phyloP scores from a whole-genome alignment of 2,888 invertebrate genomes.

The Epistrophella euchroma region DNA sequence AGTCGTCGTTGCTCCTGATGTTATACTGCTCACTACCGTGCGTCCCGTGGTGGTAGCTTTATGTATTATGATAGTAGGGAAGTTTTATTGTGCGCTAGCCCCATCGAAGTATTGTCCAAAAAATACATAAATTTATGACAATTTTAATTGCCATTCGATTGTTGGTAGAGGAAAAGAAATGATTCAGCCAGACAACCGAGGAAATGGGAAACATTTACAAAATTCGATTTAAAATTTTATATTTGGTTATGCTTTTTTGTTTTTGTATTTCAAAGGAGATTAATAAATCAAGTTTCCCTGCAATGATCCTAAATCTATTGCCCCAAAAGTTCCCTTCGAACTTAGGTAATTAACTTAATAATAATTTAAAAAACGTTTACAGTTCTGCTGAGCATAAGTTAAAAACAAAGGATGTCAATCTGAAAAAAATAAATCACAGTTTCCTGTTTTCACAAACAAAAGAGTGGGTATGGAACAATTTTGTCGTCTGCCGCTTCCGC shows the following conservation, averaged over 20 bases:
- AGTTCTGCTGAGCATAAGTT: conserved; percentile 29
- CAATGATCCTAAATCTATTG: not conserved
- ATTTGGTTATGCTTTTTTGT: not conserved
- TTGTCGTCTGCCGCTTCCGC: not conserved
- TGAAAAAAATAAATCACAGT: conserved; percentile 58
- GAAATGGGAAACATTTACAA: conserved; percentile 39
- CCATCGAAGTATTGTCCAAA: conserved; percentile 40
- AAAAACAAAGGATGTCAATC: conserved; percentile 52
- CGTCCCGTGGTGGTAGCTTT: not conserved
- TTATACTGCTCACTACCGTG: not conserved
- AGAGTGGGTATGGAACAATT: not conserved
- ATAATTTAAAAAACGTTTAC: conserved; percentile 57
- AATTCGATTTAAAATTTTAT: not conserved
- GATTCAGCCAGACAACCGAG: conserved; percentile 34
- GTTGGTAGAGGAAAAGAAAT: conserved; percentile 5
- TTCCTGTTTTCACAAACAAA: conserved; percentile 10
- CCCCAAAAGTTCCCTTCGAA: conserved; percentile 10
- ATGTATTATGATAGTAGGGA: conserved; percentile 10
- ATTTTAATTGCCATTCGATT: conserved; percentile 72
- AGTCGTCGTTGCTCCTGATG: conserved; percentile 43
- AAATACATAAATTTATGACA: conserved; percentile 72
- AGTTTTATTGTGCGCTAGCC: conserved; percentile 4
- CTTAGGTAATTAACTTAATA: conserved; percentile 43
- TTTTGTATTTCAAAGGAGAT: not conserved
- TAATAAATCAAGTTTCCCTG: conserved; percentile 14